Evolutionary conservation across 2,888 invertebrate genomes (phyloP).

Genomic region (Caenorhabditis uteleia): DNA sequence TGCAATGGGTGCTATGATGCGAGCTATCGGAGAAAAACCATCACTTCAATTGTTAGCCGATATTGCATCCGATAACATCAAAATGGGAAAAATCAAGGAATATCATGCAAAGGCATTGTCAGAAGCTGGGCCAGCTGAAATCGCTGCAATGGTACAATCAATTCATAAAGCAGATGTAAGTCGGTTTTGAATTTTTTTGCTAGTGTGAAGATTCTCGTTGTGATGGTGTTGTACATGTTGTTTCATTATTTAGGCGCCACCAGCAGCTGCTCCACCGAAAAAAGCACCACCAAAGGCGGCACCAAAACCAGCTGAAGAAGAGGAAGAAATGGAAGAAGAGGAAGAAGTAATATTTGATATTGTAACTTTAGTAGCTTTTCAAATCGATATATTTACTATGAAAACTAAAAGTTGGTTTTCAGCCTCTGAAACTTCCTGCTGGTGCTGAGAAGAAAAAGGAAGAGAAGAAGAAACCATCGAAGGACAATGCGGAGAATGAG

Average conservation of each 20-base stretch:
- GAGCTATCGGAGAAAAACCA: slow-evolving; percentile 89
- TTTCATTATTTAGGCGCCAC: slow-evolving; percentile 11
- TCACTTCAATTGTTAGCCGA: slow-evolving; percentile 72
- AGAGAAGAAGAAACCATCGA: slow-evolving; percentile 10
- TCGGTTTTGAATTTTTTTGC: slow-evolving; percentile 3
- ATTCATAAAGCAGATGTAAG: slow-evolving; percentile 52
- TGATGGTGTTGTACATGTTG: slow-evolving; percentile 1
- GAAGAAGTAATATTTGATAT: slow-evolving; percentile 18
- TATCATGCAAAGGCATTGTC: slow-evolving; percentile 83
- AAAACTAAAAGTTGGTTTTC: too few species aligned
- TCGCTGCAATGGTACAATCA: slow-evolving; percentile 53
- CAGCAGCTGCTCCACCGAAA: slow-evolving; percentile 24
- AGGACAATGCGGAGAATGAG: slow-evolving; percentile 30
- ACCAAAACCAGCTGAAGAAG: slow-evolving; percentile 18
- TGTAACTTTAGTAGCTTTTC: slow-evolving; percentile 5
- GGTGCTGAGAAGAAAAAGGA: slow-evolving; percentile 31
- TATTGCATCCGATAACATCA: slow-evolving; percentile 54
- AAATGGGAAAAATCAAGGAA: slow-evolving; percentile 73
- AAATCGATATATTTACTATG: too few species aligned
- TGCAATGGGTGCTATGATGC: slow-evolving; percentile 90
- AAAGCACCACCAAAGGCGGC: slow-evolving; percentile 13
- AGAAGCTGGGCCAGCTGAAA: slow-evolving; percentile 48
- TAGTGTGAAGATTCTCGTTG: not conserved
- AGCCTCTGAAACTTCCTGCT: slow-evolving; percentile 27
- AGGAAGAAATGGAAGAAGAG: slow-evolving; percentile 17